Evolutionary conservation across 2,888 invertebrate species (phyloP).

Genomic region (Rhingia campestris): DNA sequence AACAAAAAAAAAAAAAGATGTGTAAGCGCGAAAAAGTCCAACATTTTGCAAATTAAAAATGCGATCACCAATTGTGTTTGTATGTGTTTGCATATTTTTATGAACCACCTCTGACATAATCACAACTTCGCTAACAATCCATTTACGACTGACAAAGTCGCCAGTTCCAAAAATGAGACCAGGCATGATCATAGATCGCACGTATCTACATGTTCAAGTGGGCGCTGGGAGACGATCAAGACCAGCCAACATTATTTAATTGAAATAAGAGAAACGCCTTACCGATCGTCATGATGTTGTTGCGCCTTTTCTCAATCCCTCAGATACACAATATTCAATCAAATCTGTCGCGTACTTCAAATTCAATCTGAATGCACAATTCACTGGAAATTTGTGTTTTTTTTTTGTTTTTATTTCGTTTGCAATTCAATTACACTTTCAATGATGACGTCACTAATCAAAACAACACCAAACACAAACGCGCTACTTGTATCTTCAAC

Average conservation of each 20-base stretch:
- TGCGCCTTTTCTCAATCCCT: constrained; percentile 33
- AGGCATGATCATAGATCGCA: constrained; percentile 1
- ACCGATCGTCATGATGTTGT: constrained; percentile 63
- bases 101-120: constrained; percentile 1
- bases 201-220: constrained; percentile 5
- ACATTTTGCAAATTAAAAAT: constrained; percentile 43
- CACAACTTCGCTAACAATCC: background rate
- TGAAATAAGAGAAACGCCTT: constrained; percentile 40
- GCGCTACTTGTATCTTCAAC: constrained; percentile 1
- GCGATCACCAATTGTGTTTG: constrained; percentile 30
- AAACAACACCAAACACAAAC: constrained; percentile 20
- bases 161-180: no score
- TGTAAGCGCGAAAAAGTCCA: background rate
- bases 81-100: no score
- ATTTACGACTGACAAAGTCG: background rate
- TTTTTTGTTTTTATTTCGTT: constrained; percentile 5
- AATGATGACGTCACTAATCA: constrained; percentile 43
- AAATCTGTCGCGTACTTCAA: background rate
- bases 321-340: constrained; percentile 42
- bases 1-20: background rate
- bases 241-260: constrained; percentile 5
- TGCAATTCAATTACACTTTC: constrained; percentile 38
- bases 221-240: background rate
- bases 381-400: background rate
- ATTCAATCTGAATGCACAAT: constrained; percentile 32